Conservation (phyloP, 2,888 invertebrate genomes). For the Parochlus steinenii region DNA sequence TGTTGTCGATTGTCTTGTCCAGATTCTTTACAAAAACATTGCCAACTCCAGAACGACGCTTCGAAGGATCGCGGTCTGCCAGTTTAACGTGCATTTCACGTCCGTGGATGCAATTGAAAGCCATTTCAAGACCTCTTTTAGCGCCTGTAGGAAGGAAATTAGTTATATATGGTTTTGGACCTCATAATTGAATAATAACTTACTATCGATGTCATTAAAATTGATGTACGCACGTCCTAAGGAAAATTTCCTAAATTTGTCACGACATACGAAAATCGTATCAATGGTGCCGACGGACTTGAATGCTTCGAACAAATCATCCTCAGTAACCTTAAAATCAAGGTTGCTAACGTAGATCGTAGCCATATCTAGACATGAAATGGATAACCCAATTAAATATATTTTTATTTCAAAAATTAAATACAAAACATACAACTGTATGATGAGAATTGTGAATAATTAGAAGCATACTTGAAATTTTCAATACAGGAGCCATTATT, state of each 20-base stretch:
- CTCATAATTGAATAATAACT: conserved; percentile 45
- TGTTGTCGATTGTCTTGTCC: conserved; percentile 96
- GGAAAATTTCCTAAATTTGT: conserved; percentile 92
- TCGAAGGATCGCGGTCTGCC: conserved; percentile 97
- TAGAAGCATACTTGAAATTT: no score
- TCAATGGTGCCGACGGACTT: conserved; percentile 96
- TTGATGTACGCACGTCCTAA: conserved; percentile 99
- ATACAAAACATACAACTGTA: no score
- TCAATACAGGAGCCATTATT: no score
- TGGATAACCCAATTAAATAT: no score
- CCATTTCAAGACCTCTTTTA: conserved; percentile 98
- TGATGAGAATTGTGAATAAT: no score
- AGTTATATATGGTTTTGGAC: no score
- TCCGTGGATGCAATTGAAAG: conserved; percentile 94
- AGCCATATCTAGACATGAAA: conserved; percentile 77
- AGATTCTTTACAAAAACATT: conserved; percentile 99
- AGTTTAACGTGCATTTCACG: conserved; percentile 99
- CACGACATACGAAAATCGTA: conserved; percentile 97
- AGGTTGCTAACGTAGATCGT: conserved; percentile 98
- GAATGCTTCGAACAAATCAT: conserved; percentile 99
- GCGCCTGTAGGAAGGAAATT: no score
- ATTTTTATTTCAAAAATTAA: no score
- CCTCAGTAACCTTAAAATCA: conserved; percentile 96
- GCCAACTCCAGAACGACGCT: conserved; percentile 95
- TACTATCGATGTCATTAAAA: conserved; percentile 98